Evolutionary conservation across 2,888 invertebrate species (phyloP), one percentile per base, ranked within the genome.

Genomic region (Nyleta sp.): DNA sequence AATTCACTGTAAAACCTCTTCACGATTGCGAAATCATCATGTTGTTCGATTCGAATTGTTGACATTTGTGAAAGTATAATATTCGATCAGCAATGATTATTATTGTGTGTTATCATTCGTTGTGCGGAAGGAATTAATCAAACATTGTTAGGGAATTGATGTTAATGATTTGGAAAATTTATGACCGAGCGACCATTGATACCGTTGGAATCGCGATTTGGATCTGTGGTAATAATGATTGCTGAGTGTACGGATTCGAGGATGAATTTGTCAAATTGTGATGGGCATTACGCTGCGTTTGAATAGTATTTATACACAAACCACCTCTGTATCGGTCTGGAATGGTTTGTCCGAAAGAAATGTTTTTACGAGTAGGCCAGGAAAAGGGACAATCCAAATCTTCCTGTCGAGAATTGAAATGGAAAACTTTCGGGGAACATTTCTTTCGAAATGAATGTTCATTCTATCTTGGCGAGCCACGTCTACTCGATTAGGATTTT

Each of bases 201-300:
- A 50, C 65, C 24, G 65, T 65, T 65, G 50, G 40, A 33, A 20
- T 73, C 40, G n/a, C 40, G 20, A 33, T 73, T 65, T 50, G 7
- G 46, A 24, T 33, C 57, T 44, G 40, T 62, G 28, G 46, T 71
- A 67, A 67, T 74, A 71, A 76, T 64, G 46, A 71, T 65, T 71
- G 70, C 71, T 65, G 64, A 59, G 48, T 76, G 59, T 46, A 42
- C 44, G 71, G 40, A 52, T 70, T 59, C 50, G 40, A 50, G 55
- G 65, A 65, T 71, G 64, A 64, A 71, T 65, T 77, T 77, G 65
- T 59, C 52, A 71, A 76, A 71, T 71, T 76, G 76, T 72, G 50
- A 72, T 57, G 67, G 78, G 72, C 78, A 68, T 78, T 78, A 78
- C 40, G 78, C 55, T 73, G 73, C 50, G 73, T 68, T 78, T 68